phyloP scores from a whole-genome alignment of 2,888 invertebrate species.

The Luffia ferchaultella region DNA sequence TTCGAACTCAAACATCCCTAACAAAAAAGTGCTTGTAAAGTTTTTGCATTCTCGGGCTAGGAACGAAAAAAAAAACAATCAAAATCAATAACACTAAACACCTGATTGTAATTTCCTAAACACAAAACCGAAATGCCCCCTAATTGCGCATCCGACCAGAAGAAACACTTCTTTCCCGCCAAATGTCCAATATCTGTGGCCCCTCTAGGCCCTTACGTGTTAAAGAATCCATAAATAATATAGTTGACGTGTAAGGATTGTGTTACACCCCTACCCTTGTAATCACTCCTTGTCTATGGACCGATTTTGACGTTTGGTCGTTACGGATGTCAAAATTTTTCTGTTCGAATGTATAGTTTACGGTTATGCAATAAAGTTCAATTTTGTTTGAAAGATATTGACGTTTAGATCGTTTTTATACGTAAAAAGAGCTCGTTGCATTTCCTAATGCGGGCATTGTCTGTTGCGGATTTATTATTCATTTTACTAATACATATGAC shows the following conservation, averaged over 20 bases:
- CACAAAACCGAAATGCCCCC: slow-evolving; percentile 24
- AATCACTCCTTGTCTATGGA: slow-evolving; percentile 48
- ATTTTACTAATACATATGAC: slow-evolving; percentile 42
- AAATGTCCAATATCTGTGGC: slow-evolving; percentile 47
- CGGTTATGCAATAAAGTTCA: neutral
- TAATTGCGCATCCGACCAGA: slow-evolving; percentile 34
- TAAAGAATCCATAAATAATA: slow-evolving; percentile 67
- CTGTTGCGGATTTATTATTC: slow-evolving; percentile 60
- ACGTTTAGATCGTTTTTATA: neutral
- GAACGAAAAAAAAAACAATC: too few relatives aligned
- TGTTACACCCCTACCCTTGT: slow-evolving; percentile 40
- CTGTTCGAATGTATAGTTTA: neutral
- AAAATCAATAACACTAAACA: neutral
- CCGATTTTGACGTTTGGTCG: slow-evolving; percentile 13
- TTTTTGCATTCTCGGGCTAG: too few relatives aligned
- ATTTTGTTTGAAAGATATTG: neutral
- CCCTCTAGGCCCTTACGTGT: slow-evolving; percentile 51
- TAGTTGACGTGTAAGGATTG: slow-evolving; percentile 60
- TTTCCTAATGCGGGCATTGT: slow-evolving; percentile 57
- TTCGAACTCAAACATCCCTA: too few relatives aligned
- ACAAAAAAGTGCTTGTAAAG: too few relatives aligned
- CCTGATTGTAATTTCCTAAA: neutral
- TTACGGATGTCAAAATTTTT: neutral
- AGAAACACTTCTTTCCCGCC: slow-evolving; percentile 55
- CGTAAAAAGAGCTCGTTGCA: slow-evolving; percentile 2